These are phyloP conservation scores for Rhineura floridana DNA, from an alignment of 2,113 vertebrate species.

Conservation along the genomic window DNA sequence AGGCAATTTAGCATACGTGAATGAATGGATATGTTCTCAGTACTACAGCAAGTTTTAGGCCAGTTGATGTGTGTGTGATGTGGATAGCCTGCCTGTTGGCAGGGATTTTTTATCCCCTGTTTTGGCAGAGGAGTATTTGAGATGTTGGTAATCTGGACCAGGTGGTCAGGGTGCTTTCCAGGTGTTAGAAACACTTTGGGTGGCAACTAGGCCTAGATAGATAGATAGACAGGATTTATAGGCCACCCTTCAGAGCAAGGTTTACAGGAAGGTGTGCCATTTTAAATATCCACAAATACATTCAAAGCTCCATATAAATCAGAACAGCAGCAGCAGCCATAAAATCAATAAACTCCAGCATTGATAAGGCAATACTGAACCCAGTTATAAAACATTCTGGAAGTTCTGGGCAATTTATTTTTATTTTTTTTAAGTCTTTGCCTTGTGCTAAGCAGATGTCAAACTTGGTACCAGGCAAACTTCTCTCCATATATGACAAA, in stretches of 20 bases:
- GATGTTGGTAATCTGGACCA: not conserved
- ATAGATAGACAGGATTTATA: not conserved
- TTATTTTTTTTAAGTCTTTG: not conserved
- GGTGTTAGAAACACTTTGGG: not conserved
- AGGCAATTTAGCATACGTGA: not conserved
- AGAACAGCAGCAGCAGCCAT: not conserved
- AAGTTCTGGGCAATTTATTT: not conserved
- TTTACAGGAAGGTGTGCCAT: not conserved
- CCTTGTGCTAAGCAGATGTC: not conserved
- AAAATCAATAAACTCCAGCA: not conserved
- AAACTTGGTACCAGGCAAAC: not conserved
- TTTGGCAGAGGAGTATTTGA: not conserved
- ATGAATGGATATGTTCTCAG: not conserved
- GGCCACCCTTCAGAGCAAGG: not conserved
- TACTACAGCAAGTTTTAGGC: not conserved
- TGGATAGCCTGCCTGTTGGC: not conserved
- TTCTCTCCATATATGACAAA: not conserved
- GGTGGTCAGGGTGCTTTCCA: not conserved
- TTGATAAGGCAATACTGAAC: not conserved
- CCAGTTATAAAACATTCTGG: not conserved
- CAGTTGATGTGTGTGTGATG: not conserved
- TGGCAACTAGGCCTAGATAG: not conserved
- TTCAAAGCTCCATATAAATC: not conserved
- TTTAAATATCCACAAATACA: not conserved
- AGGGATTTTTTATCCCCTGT: not conserved